These are phyloP conservation scores for Megalops atlanticus DNA, from an alignment of 2,113 vertebrate species.

Conservation along the genomic window DNA sequence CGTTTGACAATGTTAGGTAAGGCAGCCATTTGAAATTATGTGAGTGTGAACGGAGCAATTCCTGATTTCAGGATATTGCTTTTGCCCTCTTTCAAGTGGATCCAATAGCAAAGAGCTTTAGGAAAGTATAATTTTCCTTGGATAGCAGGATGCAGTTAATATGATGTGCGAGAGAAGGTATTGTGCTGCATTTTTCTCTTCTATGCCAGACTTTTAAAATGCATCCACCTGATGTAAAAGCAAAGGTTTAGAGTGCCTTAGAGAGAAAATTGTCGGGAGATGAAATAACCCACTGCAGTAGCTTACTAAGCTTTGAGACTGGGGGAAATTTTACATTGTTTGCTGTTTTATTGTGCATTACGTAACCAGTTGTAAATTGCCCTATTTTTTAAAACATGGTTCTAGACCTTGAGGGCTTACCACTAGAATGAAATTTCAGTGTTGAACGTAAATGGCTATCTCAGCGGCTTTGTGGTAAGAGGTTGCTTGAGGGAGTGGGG, in stretches of 20 bases:
- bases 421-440: too few relatives aligned
- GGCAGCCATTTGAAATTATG: conserved; percentile 23
- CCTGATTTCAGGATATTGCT: neutral
- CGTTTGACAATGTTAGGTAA: conserved; percentile 95
- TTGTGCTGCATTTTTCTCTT: neutral
- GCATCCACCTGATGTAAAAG: neutral
- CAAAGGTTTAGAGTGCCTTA: neutral
- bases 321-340: too few relatives aligned
- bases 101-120: too few relatives aligned
- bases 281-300: neutral
- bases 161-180: neutral
- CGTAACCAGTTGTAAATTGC: too few relatives aligned
- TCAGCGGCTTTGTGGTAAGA: too few relatives aligned
- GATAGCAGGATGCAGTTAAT: neutral
- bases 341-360: too few relatives aligned
- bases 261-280: neutral
- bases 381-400: too few relatives aligned
- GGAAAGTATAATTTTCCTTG: too few relatives aligned
- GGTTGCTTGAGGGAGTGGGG: too few relatives aligned
- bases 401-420: too few relatives aligned
- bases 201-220: neutral
- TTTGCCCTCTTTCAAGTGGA: too few relatives aligned
- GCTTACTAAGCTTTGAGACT: neutral
- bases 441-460: too few relatives aligned
- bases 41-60: neutral